Evolutionary conservation across 2,888 invertebrate genomes (phyloP), one percentile per base, ranked within the genome.

Genomic region (Myopa testacea): DNA sequence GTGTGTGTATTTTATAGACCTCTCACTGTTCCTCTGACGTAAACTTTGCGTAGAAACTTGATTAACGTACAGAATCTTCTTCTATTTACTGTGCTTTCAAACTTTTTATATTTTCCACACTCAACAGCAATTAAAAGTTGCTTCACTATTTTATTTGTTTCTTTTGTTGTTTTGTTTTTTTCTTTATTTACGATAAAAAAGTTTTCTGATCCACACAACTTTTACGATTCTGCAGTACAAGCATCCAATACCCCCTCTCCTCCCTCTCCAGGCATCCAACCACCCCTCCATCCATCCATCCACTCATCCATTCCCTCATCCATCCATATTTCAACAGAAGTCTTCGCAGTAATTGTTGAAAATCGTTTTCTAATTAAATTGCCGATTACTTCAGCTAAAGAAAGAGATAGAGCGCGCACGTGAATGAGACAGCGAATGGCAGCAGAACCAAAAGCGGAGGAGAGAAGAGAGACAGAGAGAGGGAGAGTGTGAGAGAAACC

Each of bases 311-410:
- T 1, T 3, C 55, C 16, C n/a, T 38, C 55, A 58, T n/a, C 14
- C 52, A 38, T 52, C 38, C 55, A 55, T n/a, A 65, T 16, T 65
- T 65, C 62, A 3, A 8, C 10, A 34, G 10, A 14, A 45, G n/a
- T 12, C 37, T 50, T 37, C 26, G 65, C 34, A 14, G 68, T 75
- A 55, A 75, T 75, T 68, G 68, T 40, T 58, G 75, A 19, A 67
- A 75, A 68, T 75, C 60, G 75, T 58, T 75, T 68, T 75, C 68
- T 75, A 68, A 75, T 75, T 75, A 68, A 75, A 75, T 75, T 68
- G 68, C 67, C 37, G 68, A 67, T 69, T 67, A 60, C 68, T 67
- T 38, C 19, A 6, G n/a, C 37, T 40, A 37, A 16, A 12, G 63
- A 45, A 55, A 16, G 67, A 58, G 58, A 40, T 19, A 52, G 26